These are phyloP conservation scores for Perca flavescens DNA, from an alignment of 2,113 vertebrate species.

Conservation along the genomic window DNA sequence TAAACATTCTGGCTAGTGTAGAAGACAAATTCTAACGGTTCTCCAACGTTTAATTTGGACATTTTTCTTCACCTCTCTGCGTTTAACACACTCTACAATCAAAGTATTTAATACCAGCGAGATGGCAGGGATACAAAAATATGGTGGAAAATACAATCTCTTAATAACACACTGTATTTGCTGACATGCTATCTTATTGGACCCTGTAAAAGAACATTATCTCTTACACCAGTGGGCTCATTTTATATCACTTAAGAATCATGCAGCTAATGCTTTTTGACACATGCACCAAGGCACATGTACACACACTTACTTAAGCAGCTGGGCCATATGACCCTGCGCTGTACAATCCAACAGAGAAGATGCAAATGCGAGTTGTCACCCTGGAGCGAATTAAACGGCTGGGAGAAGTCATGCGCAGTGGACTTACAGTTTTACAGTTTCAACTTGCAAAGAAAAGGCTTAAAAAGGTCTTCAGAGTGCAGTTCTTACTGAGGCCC, in stretches of 20 bases:
- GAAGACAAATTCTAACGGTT: slow-evolving; percentile 50
- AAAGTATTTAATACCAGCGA: slow-evolving; percentile 42
- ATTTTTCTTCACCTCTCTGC: background rate
- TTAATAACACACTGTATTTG: slow-evolving; percentile 42
- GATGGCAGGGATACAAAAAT: slow-evolving; percentile 6
- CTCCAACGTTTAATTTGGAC: slow-evolving; percentile 17
- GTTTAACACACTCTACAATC: slow-evolving; percentile 62
- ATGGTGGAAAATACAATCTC: slow-evolving; percentile 65
- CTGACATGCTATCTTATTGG: slow-evolving; percentile 31
- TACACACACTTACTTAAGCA: slow-evolving; percentile 24
- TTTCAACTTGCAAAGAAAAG: slow-evolving; percentile 47
- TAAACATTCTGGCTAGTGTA: slow-evolving; percentile 60
- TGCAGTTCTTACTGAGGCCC: slow-evolving; percentile 7
- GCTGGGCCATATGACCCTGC: slow-evolving; percentile 20
- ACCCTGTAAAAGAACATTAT: slow-evolving; percentile 27
- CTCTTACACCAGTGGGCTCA: slow-evolving; percentile 24
- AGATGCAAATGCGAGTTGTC: slow-evolving; percentile 41
- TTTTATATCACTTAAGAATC: slow-evolving; percentile 23
- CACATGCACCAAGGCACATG: slow-evolving; percentile 35
- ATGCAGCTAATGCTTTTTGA: slow-evolving; percentile 44
- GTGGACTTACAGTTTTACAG: slow-evolving; percentile 50
- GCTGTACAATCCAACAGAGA: slow-evolving; percentile 41
- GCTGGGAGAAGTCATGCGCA: slow-evolving; percentile 58
- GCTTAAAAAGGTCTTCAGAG: slow-evolving; percentile 21
- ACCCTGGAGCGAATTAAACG: slow-evolving; percentile 25